phyloP scores from a whole-genome alignment of 2,888 invertebrate species.

The Cremastinae sp. region DNA sequence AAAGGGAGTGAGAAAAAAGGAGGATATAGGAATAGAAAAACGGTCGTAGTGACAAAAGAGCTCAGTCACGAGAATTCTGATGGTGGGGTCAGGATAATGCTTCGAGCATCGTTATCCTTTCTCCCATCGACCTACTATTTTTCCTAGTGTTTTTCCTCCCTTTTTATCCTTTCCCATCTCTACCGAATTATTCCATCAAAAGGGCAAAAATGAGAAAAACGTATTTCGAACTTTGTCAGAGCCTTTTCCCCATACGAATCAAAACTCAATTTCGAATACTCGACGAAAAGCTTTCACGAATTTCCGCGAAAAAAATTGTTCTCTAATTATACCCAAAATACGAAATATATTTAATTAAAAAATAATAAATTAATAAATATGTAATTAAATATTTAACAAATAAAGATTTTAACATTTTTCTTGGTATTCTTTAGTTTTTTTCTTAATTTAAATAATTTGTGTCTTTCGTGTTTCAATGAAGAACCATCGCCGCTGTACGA shows the following conservation, averaged over 20 bases:
- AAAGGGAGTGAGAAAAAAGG: constrained; percentile 15
- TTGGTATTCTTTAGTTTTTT: constrained; percentile 5
- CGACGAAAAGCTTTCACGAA: too few species aligned
- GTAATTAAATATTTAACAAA: not conserved
- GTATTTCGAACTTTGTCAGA: too few species aligned
- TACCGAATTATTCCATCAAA: too few species aligned
- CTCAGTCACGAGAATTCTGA: constrained; percentile 40
- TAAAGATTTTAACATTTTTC: too few species aligned
- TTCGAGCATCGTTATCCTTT: constrained; percentile 17
- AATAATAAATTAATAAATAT: too few species aligned
- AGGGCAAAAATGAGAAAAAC: too few species aligned
- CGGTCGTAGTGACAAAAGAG: constrained; percentile 27
- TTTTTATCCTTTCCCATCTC: too few species aligned
- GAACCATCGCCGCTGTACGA: constrained; percentile 95
- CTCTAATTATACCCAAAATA: too few species aligned
- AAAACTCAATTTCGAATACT: not conserved
- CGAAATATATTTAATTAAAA: too few species aligned
- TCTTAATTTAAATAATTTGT: constrained; percentile 35
- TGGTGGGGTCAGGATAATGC: constrained; percentile 36
- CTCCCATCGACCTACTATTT: constrained; percentile 1
- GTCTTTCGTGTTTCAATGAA: constrained; percentile 80
- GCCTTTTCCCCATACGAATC: too few species aligned
- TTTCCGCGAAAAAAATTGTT: not conserved
- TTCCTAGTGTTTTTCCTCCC: not conserved
- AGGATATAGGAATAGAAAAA: too few species aligned